These are phyloP conservation scores for Chionoecetes opilio DNA, from an alignment of 1,140 invertebrate species.

Conservation along the genomic window DNA sequence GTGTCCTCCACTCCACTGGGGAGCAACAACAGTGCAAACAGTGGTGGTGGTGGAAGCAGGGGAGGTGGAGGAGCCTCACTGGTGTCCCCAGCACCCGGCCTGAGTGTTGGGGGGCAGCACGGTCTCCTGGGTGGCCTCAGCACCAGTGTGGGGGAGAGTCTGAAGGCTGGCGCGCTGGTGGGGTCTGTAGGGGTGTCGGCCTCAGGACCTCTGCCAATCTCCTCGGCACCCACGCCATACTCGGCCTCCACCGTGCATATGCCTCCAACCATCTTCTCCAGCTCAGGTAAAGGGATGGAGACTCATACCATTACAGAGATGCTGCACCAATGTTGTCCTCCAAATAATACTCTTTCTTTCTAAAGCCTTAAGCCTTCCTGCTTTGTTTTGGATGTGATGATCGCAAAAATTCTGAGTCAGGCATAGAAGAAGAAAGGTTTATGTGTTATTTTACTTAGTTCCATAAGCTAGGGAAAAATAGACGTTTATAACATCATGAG, in stretches of 20 bases:
- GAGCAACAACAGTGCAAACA: constrained; percentile 54
- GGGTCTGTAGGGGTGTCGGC: constrained; percentile 71
- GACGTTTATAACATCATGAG: too few species aligned
- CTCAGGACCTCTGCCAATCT: constrained; percentile 65
- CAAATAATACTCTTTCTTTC: too few species aligned
- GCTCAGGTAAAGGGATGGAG: constrained; percentile 62
- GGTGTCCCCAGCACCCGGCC: constrained; percentile 67
- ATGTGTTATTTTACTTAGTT: too few species aligned
- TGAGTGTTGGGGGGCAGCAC: constrained; percentile 75
- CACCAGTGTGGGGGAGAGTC: constrained; percentile 77
- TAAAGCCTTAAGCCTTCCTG: too few species aligned
- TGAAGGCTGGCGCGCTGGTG: constrained; percentile 75
- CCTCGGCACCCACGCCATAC: constrained; percentile 69
- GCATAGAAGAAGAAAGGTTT: too few species aligned
- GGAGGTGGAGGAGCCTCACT: constrained; percentile 68
- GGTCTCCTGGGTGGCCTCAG: constrained; percentile 74
- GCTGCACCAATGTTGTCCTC: too few species aligned
- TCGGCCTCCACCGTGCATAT: constrained; percentile 72
- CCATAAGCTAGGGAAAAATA: too few species aligned
- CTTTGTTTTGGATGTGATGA: too few species aligned
- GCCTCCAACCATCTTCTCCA: constrained; percentile 72
- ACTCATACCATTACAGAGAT: too few species aligned
- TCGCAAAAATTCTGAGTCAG: too few species aligned
- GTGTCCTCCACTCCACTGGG: constrained; percentile 65
- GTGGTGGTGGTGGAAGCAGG: constrained; percentile 66